These are phyloP conservation scores for Myrmophylax atrothorax DNA, from an alignment of 2,113 vertebrate species.

Conservation along the genomic window DNA sequence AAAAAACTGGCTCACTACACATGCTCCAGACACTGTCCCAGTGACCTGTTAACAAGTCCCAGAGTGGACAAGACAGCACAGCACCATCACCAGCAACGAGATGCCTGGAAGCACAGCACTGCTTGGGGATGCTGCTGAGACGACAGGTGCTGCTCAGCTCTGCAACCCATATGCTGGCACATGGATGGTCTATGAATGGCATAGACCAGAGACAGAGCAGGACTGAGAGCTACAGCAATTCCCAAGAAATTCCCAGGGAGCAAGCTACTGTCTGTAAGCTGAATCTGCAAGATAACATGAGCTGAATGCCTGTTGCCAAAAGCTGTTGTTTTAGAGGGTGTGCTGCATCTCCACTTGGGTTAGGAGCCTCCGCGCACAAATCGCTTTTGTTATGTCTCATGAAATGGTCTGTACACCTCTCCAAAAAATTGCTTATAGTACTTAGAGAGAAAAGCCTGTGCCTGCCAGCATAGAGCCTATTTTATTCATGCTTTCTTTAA, in stretches of 20 bases:
- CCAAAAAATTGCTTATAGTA: background rate
- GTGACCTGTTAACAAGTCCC: background rate
- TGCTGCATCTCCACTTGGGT: background rate
- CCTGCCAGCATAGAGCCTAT: background rate
- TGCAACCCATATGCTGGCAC: rapidly evolving
- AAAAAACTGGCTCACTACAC: background rate
- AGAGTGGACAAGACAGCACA: background rate
- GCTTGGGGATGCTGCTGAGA: background rate
- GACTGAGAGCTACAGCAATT: background rate
- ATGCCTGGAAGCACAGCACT: background rate
- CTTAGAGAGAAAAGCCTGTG: background rate
- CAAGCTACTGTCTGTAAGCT: background rate
- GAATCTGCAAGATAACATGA: background rate
- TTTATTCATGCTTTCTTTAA: constrained; percentile 19
- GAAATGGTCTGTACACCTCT: background rate
- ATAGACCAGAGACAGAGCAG: background rate
- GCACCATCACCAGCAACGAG: background rate
- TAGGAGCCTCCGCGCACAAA: background rate
- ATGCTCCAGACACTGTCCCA: background rate
- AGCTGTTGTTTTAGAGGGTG: background rate
- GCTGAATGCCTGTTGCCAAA: background rate
- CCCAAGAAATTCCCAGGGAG: background rate
- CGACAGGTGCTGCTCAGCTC: background rate
- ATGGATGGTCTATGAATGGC: background rate
- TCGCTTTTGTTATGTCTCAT: background rate